These are phyloP conservation scores for Penaeus vannamei DNA, from an alignment of 1,140 invertebrate genomes.

Conservation along the genomic window DNA sequence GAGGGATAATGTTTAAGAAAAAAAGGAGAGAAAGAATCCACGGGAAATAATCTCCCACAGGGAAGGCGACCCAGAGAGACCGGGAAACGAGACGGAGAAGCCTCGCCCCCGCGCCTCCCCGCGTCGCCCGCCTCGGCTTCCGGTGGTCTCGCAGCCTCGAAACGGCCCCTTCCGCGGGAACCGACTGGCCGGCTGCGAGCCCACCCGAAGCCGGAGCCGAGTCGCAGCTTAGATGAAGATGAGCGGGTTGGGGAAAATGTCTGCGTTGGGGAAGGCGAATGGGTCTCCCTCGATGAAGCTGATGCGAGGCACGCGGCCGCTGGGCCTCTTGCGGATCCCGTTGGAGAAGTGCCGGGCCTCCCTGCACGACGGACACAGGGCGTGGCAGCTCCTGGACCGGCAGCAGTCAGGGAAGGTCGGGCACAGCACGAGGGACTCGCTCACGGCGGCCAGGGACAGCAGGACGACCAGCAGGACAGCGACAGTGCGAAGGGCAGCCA, in stretches of 20 bases:
- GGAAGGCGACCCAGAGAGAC: too few species aligned
- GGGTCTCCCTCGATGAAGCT: slow-evolving; percentile 5
- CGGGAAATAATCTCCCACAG: too few species aligned
- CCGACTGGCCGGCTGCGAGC: too few species aligned
- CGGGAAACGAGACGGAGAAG: too few species aligned
- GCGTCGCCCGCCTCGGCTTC: too few species aligned
- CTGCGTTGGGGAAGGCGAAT: not conserved
- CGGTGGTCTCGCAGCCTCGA: too few species aligned
- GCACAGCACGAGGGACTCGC: not conserved
- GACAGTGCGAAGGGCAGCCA: not conserved
- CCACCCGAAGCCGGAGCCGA: too few species aligned
- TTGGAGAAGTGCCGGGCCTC: not conserved
- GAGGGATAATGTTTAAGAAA: too few species aligned
- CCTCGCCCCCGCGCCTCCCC: too few species aligned
- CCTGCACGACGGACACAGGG: not conserved
- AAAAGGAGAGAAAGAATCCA: too few species aligned
- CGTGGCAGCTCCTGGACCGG: not conserved
- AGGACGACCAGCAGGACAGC: not conserved
- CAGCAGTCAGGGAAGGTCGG: slow-evolving; percentile 4
- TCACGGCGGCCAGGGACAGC: not conserved
- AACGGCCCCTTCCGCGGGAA: too few species aligned
- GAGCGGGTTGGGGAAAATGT: not conserved
- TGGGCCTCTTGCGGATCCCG: not conserved
- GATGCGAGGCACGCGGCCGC: not conserved
- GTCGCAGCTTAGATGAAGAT: not conserved